Base-by-base conservation (phyloP, 2,113 vertebrate species). In the Nyctereutes procyonoides region DNA sequence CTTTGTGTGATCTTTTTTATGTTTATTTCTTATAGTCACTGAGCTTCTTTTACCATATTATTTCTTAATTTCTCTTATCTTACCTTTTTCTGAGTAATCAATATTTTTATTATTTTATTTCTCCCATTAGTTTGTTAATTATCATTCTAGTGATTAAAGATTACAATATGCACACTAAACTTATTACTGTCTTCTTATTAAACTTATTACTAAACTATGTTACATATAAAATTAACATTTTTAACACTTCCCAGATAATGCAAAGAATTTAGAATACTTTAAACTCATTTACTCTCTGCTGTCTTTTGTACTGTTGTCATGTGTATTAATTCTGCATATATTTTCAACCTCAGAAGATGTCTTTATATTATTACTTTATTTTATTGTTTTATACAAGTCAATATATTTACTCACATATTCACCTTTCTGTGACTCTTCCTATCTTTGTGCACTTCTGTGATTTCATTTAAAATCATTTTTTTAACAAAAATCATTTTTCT, bases 391-490 rank as follows among this genome's bases (percentile, higher is more conserved):
- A 82, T 58, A 62, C 10, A 94, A 77, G 30, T 48, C 15, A 89
- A 62, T 63, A 73, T 91, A 80, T 88, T 91, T 88, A 74, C n/a
- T 90, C 35, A 53, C 12, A 69, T 69, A 60, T 58, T 88, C 60
- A 74, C 3, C 26, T 89, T 93, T 93, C n/a, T 12, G 60, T n/a
- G 65, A 65, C 3, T 73, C 32, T 88, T 96, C 35, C 15, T 28
- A 73, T 85, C 43, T 65, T 81, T 65, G 15, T 58, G 10, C 8
- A 15, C 55, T 88, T 55, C 69, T 86, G 3, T 60, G 69, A 82
- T 71, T 93, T 74, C 20, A 90, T n/a, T 92, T 62, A 90, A 93
- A 97, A 79, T 35, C 77, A 76, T 69, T 73, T 76, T 93, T 74
- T 43, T 43, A 43, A 43, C 43, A 43, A 90, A 93, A 97, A 79